phyloP scores from a whole-genome alignment of 1,140 invertebrate genomes.

The Dolichoris vasculosae region DNA sequence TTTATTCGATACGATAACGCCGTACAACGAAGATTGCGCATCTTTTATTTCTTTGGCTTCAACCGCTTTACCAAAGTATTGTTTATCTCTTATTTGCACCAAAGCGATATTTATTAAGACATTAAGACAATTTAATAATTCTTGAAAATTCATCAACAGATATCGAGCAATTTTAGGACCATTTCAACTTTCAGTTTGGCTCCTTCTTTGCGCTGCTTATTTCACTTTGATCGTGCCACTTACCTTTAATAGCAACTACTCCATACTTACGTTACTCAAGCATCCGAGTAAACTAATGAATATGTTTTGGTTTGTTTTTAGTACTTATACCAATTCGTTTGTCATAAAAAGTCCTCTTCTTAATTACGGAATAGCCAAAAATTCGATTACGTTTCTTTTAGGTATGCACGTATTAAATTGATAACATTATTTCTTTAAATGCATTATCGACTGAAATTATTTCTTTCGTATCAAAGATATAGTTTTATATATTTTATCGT shows the following conservation, averaged over 20 bases:
- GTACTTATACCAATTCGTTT: constrained; percentile 87
- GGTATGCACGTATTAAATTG: constrained; percentile 71
- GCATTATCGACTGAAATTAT: no score
- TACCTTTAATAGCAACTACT: constrained; percentile 81
- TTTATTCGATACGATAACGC: constrained; percentile 76
- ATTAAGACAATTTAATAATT: not conserved
- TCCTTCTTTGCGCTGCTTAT: constrained; percentile 80
- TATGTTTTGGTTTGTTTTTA: constrained; percentile 88
- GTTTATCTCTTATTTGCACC: not conserved
- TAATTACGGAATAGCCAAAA: constrained; percentile 81
- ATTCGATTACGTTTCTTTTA: constrained; percentile 80
- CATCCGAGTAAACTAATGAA: constrained; percentile 82
- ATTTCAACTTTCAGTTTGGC: constrained; percentile 85
- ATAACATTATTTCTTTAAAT: not conserved
- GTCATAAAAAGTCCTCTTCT: constrained; percentile 81
- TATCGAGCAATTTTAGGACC: constrained; percentile 88
- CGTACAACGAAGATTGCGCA: constrained; percentile 82
- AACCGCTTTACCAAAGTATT: constrained; percentile 81
- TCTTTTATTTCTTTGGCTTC: constrained; percentile 83
- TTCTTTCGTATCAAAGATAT: not conserved
- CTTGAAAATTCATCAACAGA: constrained; percentile 63
- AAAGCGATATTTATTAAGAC: no score
- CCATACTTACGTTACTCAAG: constrained; percentile 78
- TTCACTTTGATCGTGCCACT: constrained; percentile 82
- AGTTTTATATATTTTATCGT: not conserved